Conservation (phyloP, 2,888 invertebrate species). For the Periphyllus acericola region DNA sequence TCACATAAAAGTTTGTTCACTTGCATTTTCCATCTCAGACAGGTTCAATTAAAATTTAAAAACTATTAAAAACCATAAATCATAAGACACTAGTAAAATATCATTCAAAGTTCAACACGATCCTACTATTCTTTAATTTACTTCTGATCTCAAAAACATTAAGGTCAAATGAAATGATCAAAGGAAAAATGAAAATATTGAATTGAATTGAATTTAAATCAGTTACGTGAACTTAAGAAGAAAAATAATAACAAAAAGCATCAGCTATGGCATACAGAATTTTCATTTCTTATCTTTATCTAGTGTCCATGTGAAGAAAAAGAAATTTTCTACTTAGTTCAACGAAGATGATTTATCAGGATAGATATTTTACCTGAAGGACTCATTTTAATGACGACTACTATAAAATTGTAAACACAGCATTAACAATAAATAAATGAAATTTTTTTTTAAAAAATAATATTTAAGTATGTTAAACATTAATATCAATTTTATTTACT, state of each 20-base stretch:
- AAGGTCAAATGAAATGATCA: neutral
- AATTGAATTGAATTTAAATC: conserved; percentile 7
- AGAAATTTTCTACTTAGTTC: neutral
- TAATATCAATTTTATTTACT: neutral
- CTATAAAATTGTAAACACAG: neutral
- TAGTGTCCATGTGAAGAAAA: neutral
- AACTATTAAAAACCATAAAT: no score
- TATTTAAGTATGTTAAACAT: neutral
- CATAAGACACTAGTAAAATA: neutral
- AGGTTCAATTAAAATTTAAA: no score
- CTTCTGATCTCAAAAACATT: neutral
- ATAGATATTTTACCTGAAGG: no score
- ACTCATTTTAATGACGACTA: neutral
- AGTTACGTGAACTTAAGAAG: neutral
- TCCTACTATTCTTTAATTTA: neutral
- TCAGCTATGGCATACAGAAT: neutral
- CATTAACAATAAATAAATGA: neutral
- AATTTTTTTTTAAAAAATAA: neutral
- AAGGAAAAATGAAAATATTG: neutral
- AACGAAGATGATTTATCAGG: no score
- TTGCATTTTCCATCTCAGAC: no score
- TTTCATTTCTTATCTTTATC: neutral
- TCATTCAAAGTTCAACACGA: neutral
- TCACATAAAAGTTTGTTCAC: no score
- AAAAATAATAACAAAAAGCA: neutral